These are phyloP conservation scores for Fregata magnificens DNA, from an alignment of 2,113 vertebrate genomes.

Conservation along the genomic window DNA sequence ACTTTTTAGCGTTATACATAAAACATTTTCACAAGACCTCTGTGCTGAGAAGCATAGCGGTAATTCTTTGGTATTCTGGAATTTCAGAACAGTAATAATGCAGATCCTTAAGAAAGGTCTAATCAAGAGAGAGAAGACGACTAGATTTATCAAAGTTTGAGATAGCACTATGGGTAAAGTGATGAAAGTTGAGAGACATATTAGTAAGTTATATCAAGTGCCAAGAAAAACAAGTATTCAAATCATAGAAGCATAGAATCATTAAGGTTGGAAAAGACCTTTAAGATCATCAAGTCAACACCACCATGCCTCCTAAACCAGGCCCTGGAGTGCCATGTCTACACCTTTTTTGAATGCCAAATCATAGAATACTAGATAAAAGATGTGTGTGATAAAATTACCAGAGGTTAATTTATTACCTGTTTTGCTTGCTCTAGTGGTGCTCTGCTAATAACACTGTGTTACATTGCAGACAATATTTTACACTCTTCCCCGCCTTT, in stretches of 20 bases:
- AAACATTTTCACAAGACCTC: not conserved
- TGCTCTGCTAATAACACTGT: not conserved
- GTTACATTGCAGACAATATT: conserved; percentile 84
- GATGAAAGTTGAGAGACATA: not conserved
- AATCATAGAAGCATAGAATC: not conserved
- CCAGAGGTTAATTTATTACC: not conserved
- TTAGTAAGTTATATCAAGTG: not conserved
- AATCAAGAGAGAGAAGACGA: not conserved
- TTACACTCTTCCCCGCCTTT: conserved; percentile 85
- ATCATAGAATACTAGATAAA: not conserved
- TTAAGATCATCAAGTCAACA: too few relatives aligned
- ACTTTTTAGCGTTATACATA: not conserved
- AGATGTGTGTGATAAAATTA: not conserved
- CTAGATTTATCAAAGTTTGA: not conserved
- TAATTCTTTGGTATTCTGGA: not conserved
- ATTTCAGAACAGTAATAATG: not conserved
- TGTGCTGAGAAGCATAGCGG: not conserved
- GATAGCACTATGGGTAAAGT: not conserved
- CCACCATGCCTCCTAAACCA: too few relatives aligned
- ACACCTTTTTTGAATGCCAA: too few relatives aligned
- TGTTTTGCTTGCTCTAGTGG: not conserved
- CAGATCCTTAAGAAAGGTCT: not conserved
- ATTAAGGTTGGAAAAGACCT: too few relatives aligned
- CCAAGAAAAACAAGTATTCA: not conserved
- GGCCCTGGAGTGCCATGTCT: too few relatives aligned